These are phyloP conservation scores for Abscondita cerata DNA, from an alignment of 2,888 invertebrate genomes.

Conservation along the genomic window DNA sequence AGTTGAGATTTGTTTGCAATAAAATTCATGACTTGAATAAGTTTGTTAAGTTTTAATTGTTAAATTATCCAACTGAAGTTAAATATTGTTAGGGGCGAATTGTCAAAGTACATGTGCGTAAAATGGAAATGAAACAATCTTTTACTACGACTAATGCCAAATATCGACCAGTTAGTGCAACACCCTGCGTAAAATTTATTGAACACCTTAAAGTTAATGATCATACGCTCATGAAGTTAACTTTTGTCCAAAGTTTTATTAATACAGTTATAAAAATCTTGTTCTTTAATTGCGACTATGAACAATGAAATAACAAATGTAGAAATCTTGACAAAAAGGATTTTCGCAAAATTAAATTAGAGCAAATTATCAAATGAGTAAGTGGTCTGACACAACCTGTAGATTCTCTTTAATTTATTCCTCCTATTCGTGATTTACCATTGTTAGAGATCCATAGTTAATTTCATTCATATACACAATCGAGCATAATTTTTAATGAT, in stretches of 20 bases:
- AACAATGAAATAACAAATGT: no score
- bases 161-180: conserved; percentile 36
- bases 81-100: no score
- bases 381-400: conserved; percentile 8
- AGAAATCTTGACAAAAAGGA: background rate
- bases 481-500: background rate
- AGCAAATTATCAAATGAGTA: conserved; percentile 10
- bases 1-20: no score
- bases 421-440: background rate
- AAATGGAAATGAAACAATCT: no score
- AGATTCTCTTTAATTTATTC: conserved; percentile 5
- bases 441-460: background rate
- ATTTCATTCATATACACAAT: background rate
- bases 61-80: no score
- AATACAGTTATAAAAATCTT: no score
- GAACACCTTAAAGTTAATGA: conserved; percentile 39
- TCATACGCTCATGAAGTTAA: conserved; percentile 15
- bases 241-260: no score
- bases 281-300: no score
- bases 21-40: no score
- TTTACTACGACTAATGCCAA: conserved; percentile 29
- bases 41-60: no score
- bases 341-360: conserved; percentile 12
- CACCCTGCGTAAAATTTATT: conserved; percentile 36
- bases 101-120: no score